Conservation (phyloP, 2,797 vertebrate genomes). For the Scolopax bukidnonensis region DNA sequence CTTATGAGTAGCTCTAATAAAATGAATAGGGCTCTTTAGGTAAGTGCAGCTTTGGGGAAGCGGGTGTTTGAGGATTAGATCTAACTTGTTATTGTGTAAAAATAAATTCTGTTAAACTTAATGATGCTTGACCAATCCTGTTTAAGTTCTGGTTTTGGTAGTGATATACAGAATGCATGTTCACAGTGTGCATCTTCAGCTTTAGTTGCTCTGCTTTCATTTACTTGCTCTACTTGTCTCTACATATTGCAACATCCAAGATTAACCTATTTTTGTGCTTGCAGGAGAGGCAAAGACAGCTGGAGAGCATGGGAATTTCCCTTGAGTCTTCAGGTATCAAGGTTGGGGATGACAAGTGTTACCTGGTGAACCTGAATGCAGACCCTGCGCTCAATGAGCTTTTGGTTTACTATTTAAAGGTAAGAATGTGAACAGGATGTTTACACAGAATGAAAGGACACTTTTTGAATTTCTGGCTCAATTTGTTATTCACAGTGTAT, state of each 20-base stretch:
- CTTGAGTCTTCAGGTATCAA: slow-evolving; percentile 97
- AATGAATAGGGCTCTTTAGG: not conserved
- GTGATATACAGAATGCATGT: fast-evolving
- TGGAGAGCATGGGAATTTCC: slow-evolving; percentile 99
- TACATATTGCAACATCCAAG: not conserved
- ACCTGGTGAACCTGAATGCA: slow-evolving; percentile 96
- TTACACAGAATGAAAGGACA: not conserved
- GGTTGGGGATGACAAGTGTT: slow-evolving; percentile 97
- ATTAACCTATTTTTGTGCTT: slow-evolving; percentile 5
- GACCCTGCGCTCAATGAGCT: slow-evolving; percentile 98
- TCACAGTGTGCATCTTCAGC: not conserved
- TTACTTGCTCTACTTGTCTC: not conserved
- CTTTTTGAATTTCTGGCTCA: not conserved
- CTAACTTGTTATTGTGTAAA: not conserved
- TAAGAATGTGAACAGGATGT: slow-evolving; percentile 53
- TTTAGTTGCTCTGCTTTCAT: not conserved
- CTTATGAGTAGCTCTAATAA: not conserved
- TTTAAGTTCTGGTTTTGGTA: not conserved
- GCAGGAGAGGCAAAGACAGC: slow-evolving; percentile 94
- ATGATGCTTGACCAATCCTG: not conserved
- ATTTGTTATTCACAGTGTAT: not conserved
- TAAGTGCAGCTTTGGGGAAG: not conserved
- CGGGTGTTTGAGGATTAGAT: not conserved
- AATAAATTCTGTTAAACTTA: not conserved
- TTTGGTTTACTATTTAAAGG: slow-evolving; percentile 98